phyloP scores from a whole-genome alignment of 2,888 invertebrate genomes.

The Rosalia funebris region DNA sequence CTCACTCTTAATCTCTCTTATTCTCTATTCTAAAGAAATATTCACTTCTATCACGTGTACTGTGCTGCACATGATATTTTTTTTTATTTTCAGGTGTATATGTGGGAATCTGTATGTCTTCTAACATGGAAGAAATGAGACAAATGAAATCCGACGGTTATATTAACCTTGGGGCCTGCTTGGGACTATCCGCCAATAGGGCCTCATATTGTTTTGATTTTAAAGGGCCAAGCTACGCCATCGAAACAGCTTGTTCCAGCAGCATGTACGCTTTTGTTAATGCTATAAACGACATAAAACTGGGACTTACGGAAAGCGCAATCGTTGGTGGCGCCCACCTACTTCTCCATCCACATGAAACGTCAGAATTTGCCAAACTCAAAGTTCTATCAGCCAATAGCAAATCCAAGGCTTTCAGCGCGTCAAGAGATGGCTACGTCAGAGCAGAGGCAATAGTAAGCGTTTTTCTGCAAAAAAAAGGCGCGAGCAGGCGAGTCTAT shows the following conservation, averaged over 20 bases:
- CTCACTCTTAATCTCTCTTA: no score
- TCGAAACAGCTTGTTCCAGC: conserved; percentile 51
- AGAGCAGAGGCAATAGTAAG: conserved; percentile 81
- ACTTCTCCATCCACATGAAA: conserved; percentile 44
- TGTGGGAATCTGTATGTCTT: conserved; percentile 29
- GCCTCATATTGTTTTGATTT: conserved; percentile 49
- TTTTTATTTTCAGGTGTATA: conserved; percentile 39
- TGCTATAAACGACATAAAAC: conserved; percentile 42
- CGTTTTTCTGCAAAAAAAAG: conserved; percentile 75
- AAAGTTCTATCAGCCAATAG: conserved; percentile 41
- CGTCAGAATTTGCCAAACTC: conserved; percentile 41
- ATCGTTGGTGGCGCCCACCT: conserved; percentile 42
- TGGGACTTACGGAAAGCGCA: conserved; percentile 37
- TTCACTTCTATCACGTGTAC: no score
- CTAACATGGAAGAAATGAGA: conserved; percentile 21
- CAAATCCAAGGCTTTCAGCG: conserved; percentile 82
- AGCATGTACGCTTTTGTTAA: conserved; percentile 44
- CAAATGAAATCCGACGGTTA: conserved; percentile 36
- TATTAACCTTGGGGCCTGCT: conserved; percentile 34
- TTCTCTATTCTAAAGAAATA: neutral
- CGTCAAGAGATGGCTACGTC: conserved; percentile 81
- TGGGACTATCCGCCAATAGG: conserved; percentile 41
- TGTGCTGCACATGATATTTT: neutral
- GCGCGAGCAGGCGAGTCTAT: conserved; percentile 63
- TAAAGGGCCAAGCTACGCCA: conserved; percentile 47